A percentile compares a stretch with the other conserved stretches of the same genome.
Evolutionary conservation across 2,888 invertebrate genomes (phyloP).

Genomic region (Ephialtes manifestator): DNA sequence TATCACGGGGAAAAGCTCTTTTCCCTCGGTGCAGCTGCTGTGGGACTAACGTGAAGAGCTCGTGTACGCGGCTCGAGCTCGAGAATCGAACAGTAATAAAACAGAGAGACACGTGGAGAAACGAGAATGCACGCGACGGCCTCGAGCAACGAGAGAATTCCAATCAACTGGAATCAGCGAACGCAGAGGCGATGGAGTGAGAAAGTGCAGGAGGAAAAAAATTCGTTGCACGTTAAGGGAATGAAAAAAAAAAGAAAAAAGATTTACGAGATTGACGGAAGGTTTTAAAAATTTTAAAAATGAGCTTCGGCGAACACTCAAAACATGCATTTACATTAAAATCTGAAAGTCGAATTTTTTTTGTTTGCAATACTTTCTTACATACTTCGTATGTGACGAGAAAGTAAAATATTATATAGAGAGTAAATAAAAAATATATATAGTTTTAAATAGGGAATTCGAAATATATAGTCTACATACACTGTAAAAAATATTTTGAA

Average conservation of each 20-base stretch:
- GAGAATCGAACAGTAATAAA: slow-evolving; percentile 38
- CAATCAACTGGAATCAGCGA: slow-evolving; percentile 49
- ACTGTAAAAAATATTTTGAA: too few relatives aligned
- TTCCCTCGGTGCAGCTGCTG: slow-evolving; percentile 7
- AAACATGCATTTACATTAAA: too few relatives aligned
- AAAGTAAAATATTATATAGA: too few relatives aligned
- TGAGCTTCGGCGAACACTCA: slow-evolving; percentile 26
- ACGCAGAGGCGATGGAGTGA: slow-evolving; percentile 18
- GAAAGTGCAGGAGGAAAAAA: slow-evolving; percentile 11
- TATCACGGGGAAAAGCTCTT: background rate
- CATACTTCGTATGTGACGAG: too few relatives aligned
- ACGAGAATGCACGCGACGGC: slow-evolving; percentile 36
- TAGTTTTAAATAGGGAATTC: too few relatives aligned
- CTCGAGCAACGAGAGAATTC: slow-evolving; percentile 48
- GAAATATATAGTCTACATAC: too few relatives aligned
- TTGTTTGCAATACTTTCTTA: too few relatives aligned
- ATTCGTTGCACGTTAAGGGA: background rate
- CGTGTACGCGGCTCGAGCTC: slow-evolving; percentile 13
- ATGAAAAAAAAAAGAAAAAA: slow-evolving; percentile 14
- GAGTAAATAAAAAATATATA: too few relatives aligned
- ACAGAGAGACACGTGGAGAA: slow-evolving; percentile 36
- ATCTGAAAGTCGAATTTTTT: too few relatives aligned
- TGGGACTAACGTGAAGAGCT: background rate
- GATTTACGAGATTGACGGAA: background rate
- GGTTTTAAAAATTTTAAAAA: slow-evolving; percentile 19